Conservation (phyloP, 2,888 invertebrate species). For the Capitulum mitella region DNA sequence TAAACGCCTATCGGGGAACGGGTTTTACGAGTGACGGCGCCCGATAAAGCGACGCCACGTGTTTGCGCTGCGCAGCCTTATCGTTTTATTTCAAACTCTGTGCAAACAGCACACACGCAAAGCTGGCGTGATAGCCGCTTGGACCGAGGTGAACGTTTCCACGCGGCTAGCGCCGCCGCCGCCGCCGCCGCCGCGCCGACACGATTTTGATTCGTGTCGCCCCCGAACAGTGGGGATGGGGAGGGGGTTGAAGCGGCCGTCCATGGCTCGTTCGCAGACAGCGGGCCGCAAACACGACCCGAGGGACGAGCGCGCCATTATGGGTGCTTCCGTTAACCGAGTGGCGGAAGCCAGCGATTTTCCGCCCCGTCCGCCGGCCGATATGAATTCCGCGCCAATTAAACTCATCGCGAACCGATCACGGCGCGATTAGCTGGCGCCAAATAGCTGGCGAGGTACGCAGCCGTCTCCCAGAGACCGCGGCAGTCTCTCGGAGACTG, state of each 20-base stretch:
- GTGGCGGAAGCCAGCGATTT: slow-evolving; percentile 10
- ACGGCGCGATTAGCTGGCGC: background rate
- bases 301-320: background rate
- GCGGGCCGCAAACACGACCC: too few relatives aligned
- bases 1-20: background rate
- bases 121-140: background rate
- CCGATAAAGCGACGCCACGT: background rate
- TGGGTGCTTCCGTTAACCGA: background rate
- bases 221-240: too few relatives aligned
- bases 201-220: too few relatives aligned
- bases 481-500: too few relatives aligned
- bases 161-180: too few relatives aligned
- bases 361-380: background rate
- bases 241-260: too few relatives aligned
- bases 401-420: background rate
- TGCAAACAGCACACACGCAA: slow-evolving; percentile 11
- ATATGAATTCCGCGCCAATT: background rate
- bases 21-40: background rate
- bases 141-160: too few relatives aligned
- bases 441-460: too few relatives aligned
- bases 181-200: too few relatives aligned
- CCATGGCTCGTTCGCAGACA: too few relatives aligned
- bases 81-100: slow-evolving; percentile 3
- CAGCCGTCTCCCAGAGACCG: too few relatives aligned
- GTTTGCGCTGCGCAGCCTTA: background rate